Conservation (phyloP, 2,797 vertebrate species). For the Lophotriccus pileatus region DNA sequence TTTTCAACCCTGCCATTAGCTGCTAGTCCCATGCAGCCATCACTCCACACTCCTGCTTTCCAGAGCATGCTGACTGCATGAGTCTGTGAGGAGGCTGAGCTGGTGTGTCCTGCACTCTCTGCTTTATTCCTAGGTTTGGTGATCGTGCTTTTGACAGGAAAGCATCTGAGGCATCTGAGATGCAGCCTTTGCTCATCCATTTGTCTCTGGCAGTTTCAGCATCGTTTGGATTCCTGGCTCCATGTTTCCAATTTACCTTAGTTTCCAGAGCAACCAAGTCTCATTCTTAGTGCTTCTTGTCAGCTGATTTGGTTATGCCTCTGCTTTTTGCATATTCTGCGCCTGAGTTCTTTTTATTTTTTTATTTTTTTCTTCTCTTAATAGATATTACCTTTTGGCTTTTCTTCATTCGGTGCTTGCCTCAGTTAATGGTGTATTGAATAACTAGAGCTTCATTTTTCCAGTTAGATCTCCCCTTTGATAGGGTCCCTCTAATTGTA, state of each 20-base stretch:
- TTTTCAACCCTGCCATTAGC: not conserved
- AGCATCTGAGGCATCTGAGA: not conserved
- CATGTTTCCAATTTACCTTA: not conserved
- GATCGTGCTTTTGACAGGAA: not conserved
- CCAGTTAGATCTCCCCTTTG: not conserved
- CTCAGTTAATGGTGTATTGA: not conserved
- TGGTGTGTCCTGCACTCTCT: not conserved
- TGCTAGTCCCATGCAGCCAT: not conserved
- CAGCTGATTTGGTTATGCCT: not conserved
- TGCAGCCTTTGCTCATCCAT: not conserved
- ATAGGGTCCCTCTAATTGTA: not conserved
- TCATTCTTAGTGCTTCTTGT: not conserved
- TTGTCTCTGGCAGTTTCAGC: not conserved
- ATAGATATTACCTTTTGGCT: not conserved
- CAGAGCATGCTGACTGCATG: fast-evolving
- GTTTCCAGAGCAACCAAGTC: conserved; percentile 20
- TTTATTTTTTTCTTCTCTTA: not conserved
- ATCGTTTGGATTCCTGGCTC: not conserved
- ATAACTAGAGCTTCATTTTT: not conserved
- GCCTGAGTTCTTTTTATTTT: not conserved
- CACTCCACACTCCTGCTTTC: not conserved
- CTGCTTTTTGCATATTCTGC: not conserved
- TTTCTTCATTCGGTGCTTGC: not conserved
- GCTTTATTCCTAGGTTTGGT: not conserved
- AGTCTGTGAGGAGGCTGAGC: not conserved